These are phyloP conservation scores for Thaumatotibia leucotreta DNA, from an alignment of 1,140 invertebrate genomes.

Conservation along the genomic window DNA sequence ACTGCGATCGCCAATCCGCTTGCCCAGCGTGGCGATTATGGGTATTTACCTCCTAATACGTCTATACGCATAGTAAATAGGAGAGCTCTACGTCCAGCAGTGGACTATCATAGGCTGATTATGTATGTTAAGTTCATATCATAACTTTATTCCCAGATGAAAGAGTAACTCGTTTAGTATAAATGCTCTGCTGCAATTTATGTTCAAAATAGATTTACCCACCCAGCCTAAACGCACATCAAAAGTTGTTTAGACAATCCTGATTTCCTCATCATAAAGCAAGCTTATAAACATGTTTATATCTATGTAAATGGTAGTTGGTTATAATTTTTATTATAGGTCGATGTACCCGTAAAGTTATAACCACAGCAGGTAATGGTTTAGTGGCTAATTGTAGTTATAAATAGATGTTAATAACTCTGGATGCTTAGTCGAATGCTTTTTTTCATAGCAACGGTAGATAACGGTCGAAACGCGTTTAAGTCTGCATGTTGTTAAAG, in stretches of 20 bases:
- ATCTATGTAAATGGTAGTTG: not conserved
- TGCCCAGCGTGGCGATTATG: too few relatives aligned
- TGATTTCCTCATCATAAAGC: not conserved
- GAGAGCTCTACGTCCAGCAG: too few relatives aligned
- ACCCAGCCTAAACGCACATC: not conserved
- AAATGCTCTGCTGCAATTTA: not conserved
- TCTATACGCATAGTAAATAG: too few relatives aligned
- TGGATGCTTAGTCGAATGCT: too few relatives aligned
- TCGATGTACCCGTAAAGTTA: not conserved
- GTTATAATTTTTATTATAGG: conserved; percentile 17
- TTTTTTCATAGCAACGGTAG: too few relatives aligned
- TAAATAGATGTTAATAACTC: not conserved
- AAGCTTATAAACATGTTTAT: not conserved
- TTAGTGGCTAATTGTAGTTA: not conserved
- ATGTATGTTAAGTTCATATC: too few relatives aligned
- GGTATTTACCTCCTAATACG: too few relatives aligned
- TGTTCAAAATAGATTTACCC: not conserved
- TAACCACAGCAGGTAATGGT: not conserved
- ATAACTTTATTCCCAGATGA: not conserved
- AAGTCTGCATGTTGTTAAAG: too few relatives aligned
- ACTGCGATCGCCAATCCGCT: too few relatives aligned
- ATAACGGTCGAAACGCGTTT: too few relatives aligned
- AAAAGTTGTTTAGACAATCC: not conserved
- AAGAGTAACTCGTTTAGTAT: not conserved
- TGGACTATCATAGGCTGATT: too few relatives aligned